A percentile compares a stretch with the other conserved stretches of the same genome.
Evolutionary conservation across 2,888 invertebrate genomes (phyloP).

Genomic region (Rotaria socialis): DNA sequence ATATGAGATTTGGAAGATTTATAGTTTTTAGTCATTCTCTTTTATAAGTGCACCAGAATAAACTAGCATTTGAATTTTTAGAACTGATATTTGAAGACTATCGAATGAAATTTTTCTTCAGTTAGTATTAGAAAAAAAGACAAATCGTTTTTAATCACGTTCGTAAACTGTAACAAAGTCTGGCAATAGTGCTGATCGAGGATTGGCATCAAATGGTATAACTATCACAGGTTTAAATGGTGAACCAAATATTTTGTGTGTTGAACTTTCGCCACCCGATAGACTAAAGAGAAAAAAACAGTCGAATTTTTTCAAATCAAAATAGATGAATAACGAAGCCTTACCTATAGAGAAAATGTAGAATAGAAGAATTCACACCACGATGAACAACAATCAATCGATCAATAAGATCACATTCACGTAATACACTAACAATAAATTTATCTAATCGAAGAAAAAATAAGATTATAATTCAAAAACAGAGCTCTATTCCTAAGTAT

Average conservation of each 20-base stretch:
- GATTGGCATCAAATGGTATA: constrained; percentile 22
- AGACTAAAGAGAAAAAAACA: background rate
- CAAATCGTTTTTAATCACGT: background rate
- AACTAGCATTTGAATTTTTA: no score
- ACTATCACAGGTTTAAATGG: constrained; percentile 11
- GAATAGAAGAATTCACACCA: background rate
- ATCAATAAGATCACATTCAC: constrained; percentile 20
- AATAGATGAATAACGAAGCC: no score
- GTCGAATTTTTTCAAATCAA: no score
- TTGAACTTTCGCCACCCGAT: constrained; percentile 6
- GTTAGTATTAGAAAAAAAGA: no score
- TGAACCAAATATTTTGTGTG: constrained; percentile 20
- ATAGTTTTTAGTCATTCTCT: no score
- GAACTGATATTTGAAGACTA: no score
- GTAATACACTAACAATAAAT: background rate
- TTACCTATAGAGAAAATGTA: constrained; percentile 19
- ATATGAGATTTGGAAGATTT: no score
- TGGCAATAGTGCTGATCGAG: background rate
- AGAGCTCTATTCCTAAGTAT: background rate
- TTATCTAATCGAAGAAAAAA: background rate
- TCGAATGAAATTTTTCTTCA: no score
- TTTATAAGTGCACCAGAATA: no score
- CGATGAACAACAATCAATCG: background rate
- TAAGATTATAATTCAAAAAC: background rate
- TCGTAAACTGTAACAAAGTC: background rate